Evolutionary conservation across 2,888 invertebrate genomes (phyloP).

Genomic region (Sepiola atlantica): DNA sequence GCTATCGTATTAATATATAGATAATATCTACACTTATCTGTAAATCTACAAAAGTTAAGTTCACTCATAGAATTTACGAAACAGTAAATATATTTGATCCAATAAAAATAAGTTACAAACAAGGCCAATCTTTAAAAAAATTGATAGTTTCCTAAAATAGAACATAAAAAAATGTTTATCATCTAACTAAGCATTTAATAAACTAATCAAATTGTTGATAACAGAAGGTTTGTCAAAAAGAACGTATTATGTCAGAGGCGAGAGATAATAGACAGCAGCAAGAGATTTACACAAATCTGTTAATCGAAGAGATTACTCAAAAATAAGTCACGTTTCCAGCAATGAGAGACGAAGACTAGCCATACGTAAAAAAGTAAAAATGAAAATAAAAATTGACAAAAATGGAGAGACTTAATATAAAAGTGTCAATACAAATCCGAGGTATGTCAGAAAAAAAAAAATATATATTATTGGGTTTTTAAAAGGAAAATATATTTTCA

Average conservation of each 20-base stretch:
- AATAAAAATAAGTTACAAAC: too few species aligned
- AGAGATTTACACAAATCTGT: neutral
- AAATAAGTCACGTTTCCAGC: neutral
- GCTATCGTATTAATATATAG: too few species aligned
- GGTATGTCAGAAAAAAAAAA: neutral
- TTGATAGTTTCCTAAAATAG: neutral
- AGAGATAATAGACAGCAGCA: neutral
- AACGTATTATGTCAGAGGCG: neutral
- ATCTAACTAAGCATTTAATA: neutral
- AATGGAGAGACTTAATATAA: neutral
- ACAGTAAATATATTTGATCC: too few species aligned
- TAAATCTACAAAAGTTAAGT: too few species aligned
- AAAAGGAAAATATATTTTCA: too few species aligned
- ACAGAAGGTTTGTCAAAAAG: neutral
- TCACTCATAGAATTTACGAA: too few species aligned
- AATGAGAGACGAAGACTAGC: neutral
- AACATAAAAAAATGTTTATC: neutral
- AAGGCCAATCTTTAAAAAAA: too few species aligned
- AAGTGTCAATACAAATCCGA: neutral
- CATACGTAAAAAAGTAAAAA: neutral
- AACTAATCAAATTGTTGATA: constrained; percentile 4
- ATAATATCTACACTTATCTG: too few species aligned
- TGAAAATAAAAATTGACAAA: neutral
- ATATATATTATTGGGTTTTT: too few species aligned
- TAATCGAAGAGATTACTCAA: neutral